phyloP scores from a whole-genome alignment of 2,797 vertebrate genomes.

The Neosilurus mollespiculum region DNA sequence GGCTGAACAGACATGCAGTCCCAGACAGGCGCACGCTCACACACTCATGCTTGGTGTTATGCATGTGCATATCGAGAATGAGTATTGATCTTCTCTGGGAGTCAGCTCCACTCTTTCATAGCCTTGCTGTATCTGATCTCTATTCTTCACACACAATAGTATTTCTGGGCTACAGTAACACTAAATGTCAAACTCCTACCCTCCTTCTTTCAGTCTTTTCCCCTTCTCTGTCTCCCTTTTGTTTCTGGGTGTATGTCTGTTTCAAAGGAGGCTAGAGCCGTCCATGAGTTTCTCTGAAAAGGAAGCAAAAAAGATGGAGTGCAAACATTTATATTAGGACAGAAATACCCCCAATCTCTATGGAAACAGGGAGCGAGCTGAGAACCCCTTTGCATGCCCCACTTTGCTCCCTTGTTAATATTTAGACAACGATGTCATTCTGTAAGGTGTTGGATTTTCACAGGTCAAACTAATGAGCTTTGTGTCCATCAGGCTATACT shows the following conservation, averaged over 20 bases:
- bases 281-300: slow-evolving; percentile 19
- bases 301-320: not conserved
- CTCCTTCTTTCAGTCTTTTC: slow-evolving; percentile 3
- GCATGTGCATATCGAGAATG: slow-evolving; percentile 50
- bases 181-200: slow-evolving; percentile 34
- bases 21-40: slow-evolving; percentile 16
- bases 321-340: slow-evolving; percentile 36
- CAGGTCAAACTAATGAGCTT: slow-evolving; percentile 9
- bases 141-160: slow-evolving; percentile 51
- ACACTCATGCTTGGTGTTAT: slow-evolving; percentile 23
- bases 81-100: slow-evolving; percentile 51
- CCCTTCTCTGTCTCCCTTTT: not conserved
- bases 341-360: slow-evolving; percentile 47
- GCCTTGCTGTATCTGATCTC: slow-evolving; percentile 49
- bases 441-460: not conserved
- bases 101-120: slow-evolving; percentile 51
- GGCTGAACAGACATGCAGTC: not conserved
- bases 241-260: not conserved
- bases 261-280: not conserved
- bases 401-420: slow-evolving; percentile 19
- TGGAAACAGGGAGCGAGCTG: slow-evolving; percentile 38
- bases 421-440: not conserved
- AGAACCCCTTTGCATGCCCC: slow-evolving; percentile 21
- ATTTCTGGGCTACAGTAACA: slow-evolving; percentile 39
- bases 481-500: not conserved